Base-by-base conservation (phyloP, 2,888 invertebrate genomes). In the Leptothorax acervorum region DNA sequence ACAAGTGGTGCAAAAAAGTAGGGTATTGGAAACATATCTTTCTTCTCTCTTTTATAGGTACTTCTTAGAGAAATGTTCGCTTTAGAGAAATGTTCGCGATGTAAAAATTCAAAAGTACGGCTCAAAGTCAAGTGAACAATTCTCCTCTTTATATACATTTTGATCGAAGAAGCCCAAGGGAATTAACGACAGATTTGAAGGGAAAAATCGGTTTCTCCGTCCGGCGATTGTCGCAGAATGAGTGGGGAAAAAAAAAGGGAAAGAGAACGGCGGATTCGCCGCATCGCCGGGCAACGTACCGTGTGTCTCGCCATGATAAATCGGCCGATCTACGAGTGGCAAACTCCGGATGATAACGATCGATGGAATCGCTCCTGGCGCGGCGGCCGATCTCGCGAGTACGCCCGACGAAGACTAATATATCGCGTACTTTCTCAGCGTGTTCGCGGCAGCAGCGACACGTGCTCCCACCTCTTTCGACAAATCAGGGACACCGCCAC, bases 391-490 rank as follows among this genome's bases (percentile, higher is more conserved):
- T 89, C 74, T 68, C 83, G 85, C 88, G 84, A 66, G 83, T 81
- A 35, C 85, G 83, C 71, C 74, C 71, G 70, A 82, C 85, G 65
- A 70, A 85, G 90, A 90, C 90, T 90, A 89, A 90, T 87, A 90
- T 85, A 88, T 86, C 88, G 76, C 73, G 84, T 74, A 87, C 74
- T 86, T 87, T 85, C 82, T 87, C 75, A 82, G 55, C 75, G 81
- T 83, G 84, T 51, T 85, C 73, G 79, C 82, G 62, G 82, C 84
- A 75, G 62, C 83, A 75, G 65, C 68, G 76, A 48, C 86, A 83
- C 86, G 81, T 85, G 82, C 90, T 90, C 90, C 90, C 90, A 90
- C 90, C 86, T 89, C 85, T 39, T 63, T 55, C 86, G 73, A 84
- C 57, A 68, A 81, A 76, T 75, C 71, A 82, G 85, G 84, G 89